Base-by-base conservation (phyloP, 2,797 vertebrate species). In the Selene dorsalis region DNA sequence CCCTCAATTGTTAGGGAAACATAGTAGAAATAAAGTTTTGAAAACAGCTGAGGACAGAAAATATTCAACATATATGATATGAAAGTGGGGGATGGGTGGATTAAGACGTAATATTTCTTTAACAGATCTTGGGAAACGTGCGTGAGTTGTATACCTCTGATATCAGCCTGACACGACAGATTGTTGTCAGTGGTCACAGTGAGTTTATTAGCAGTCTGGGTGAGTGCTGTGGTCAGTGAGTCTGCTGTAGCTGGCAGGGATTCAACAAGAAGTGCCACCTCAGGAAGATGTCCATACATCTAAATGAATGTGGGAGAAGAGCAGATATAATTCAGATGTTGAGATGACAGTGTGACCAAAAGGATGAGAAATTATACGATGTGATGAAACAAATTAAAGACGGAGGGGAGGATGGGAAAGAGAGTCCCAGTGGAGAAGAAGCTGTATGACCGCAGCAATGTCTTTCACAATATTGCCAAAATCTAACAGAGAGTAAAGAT, bases 71-170 rank as follows among this genome's bases (percentile, higher is more conserved):
- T n/a, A n/a, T n/a, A n/a, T 55, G 3, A 53, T 32, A 24, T 48
- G 22, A 50, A 20, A 48, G 43, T 16, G 8, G 8, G 30, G 1
- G 17, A 30, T 61, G 11, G 11, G 56, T 16, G 22, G 18, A 45
- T 66, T 38, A 50, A 65, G 20, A 39, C 24, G 7, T n/a, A 4
- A 48, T 60, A 64, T 83, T 55, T 82, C 50, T 84, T 77, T 24
- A 52, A 57, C 22, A 64, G 62, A 47, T 73, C 55, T 78, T 55
- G 2, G 28, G 50, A 22, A 61, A 74, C 20, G 57, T 26, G 58
- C 55, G 26, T 39, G 28, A 50, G 52, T 65, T 66, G 38, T 81
- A 61, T 75, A 77, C 69, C 67, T 75, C 58, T 60, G 59, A 68
- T 67, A 45, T 53, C 13, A 6, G n/a, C n/a, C 55, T 81, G 52